Percentiles rank a stretch among this genome's conserved stretches.
These are phyloP conservation scores for Xestia rhomboidea DNA, from an alignment of 2,888 invertebrate species.

Conservation along the genomic window DNA sequence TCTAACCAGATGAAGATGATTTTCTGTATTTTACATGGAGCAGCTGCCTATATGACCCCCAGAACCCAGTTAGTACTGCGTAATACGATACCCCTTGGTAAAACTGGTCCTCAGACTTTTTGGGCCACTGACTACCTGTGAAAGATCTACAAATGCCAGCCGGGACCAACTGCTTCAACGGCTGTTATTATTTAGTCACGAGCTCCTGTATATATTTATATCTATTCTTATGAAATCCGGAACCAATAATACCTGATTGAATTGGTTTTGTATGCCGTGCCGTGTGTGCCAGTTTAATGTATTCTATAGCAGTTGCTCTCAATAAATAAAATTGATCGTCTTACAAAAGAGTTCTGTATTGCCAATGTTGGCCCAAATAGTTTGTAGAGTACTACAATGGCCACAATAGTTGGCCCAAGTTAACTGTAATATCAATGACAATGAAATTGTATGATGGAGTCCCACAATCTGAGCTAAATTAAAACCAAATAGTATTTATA, in stretches of 20 bases:
- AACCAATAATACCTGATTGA: constrained; percentile 1
- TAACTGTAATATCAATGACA: not conserved
- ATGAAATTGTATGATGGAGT: not conserved
- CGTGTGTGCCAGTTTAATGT: not conserved
- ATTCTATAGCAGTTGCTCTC: constrained; percentile 31
- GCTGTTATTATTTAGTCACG: too few species aligned
- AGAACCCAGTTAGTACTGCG: too few species aligned
- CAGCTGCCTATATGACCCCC: too few species aligned
- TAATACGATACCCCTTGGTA: too few species aligned
- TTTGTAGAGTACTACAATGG: constrained; percentile 15
- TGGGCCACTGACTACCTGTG: too few species aligned
- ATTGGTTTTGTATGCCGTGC: constrained; percentile 2
- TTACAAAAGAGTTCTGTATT: constrained; percentile 7
- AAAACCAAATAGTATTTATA: not conserved
- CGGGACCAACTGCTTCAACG: too few species aligned
- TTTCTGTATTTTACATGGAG: too few species aligned
- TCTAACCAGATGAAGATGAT: too few species aligned
- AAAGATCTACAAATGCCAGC: too few species aligned
- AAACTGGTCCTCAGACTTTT: too few species aligned
- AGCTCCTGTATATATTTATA: too few species aligned
- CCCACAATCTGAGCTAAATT: not conserved
- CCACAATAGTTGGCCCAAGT: not conserved
- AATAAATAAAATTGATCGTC: constrained; percentile 15
- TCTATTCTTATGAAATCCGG: constrained; percentile 1
- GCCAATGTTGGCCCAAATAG: constrained; percentile 17